These are phyloP conservation scores for Buteo buteo DNA, from an alignment of 2,113 vertebrate genomes.

Conservation along the genomic window DNA sequence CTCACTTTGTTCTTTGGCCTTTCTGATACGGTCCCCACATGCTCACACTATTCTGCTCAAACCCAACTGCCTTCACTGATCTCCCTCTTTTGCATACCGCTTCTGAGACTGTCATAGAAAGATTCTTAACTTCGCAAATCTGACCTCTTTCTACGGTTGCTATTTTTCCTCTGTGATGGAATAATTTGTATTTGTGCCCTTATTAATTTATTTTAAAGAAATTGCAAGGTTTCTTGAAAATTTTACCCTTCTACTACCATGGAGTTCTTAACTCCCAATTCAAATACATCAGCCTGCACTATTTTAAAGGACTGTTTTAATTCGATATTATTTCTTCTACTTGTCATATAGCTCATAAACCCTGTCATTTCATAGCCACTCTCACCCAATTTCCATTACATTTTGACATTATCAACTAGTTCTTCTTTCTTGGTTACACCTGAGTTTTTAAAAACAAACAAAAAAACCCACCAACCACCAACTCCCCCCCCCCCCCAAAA, in stretches of 20 bases:
- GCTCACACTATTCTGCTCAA: background rate
- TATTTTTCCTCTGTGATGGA: background rate
- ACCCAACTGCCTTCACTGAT: background rate
- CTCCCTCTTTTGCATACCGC: background rate
- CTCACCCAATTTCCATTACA: background rate
- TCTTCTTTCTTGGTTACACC: background rate
- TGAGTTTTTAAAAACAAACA: background rate
- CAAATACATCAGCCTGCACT: background rate
- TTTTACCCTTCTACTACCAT: background rate
- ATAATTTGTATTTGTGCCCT: background rate
- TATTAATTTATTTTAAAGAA: background rate
- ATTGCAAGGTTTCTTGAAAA: background rate
- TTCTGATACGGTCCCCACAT: background rate
- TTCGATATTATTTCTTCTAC: background rate
- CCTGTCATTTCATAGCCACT: background rate
- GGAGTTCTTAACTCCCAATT: background rate
- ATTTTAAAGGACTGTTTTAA: background rate
- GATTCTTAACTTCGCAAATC: background rate
- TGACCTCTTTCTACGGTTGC: background rate
- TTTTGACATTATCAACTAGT: background rate
- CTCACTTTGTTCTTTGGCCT: background rate
- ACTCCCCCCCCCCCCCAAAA: too few relatives aligned
- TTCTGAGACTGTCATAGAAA: rapidly evolving
- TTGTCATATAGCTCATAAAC: background rate
- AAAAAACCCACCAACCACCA: background rate